Base-by-base conservation (phyloP, 64 coral and sea anemone genomes). In the Dendrophyllia cribrosa region DNA sequence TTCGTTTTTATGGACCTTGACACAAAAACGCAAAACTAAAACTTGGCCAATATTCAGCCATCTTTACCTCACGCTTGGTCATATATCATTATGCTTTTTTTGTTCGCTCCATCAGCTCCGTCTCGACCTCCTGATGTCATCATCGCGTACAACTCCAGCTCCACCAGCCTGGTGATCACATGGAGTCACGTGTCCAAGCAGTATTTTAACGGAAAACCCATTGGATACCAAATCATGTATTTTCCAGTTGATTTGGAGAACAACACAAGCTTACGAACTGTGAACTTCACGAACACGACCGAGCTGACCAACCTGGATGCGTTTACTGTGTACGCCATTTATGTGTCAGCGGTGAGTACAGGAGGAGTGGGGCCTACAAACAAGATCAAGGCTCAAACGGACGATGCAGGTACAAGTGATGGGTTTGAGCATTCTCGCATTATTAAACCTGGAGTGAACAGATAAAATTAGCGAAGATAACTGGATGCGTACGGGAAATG, bases 171-270 rank as follows among this genome's bases (percentile, higher is more conserved):
- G 51, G 10, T 58, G n/a, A 20, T 78, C 4, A 78, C 20, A 26
- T 78, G 76, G 76, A 78, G 76, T 26, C 51, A 78, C 22, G n/a
- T 78, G 22, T 15, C 76, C 21, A 20, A 34, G 3, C 9, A 78
- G 9, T 13, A 78, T 78, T 59, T 59, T 13, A 53, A 78, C 4
- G 76, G 76, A 78, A 13, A 78, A n/a, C 52, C 51, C 4, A 13
- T 58, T 24, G 76, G 76, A 5, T 78, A 78, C n/a, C 24, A 34
- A 11, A 13, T 78, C 21, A 78, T 8, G 24, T 58, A 58, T 78
- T 5, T 25, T 22, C 21, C 49, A 20, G 19, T 20, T 25, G 53
- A 26, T 59, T 78, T 24, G 3, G 19, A 77, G 48, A 48, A 0
- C 0, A 15, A 14, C 7, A 9, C 11, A 1, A 78, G 16, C 10